Conservation (phyloP, 2,888 invertebrate species). For the Vesta saturnalis region DNA sequence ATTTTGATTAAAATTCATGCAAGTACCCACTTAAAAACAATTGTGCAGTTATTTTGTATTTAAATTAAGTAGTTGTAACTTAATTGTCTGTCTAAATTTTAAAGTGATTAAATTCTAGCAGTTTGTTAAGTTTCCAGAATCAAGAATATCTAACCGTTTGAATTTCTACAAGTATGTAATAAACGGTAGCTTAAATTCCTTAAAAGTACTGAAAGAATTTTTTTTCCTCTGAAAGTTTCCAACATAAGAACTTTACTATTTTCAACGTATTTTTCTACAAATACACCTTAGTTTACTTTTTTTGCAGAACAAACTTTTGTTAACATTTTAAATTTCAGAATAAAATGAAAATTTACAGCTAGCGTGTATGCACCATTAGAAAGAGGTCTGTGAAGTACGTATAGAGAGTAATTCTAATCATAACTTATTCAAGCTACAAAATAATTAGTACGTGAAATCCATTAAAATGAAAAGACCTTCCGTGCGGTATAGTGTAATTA, state of each 20-base stretch:
- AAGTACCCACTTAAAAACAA: slow-evolving; percentile 1
- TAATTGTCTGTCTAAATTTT: background rate
- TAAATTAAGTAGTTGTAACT: background rate
- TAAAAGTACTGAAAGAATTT: background rate
- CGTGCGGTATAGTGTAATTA: background rate
- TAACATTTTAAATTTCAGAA: too few species aligned
- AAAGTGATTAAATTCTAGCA: background rate
- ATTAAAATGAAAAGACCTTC: background rate
- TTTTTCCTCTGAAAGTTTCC: too few species aligned
- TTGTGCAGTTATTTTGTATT: slow-evolving; percentile 5
- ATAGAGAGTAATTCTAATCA: background rate
- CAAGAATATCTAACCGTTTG: slow-evolving; percentile 1
- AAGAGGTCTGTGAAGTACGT: background rate
- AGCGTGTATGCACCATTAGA: too few species aligned
- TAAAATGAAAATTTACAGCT: too few species aligned
- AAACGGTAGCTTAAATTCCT: slow-evolving; percentile 1
- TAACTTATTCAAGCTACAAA: background rate
- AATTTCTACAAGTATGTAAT: background rate
- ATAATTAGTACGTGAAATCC: background rate
- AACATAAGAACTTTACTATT: background rate
- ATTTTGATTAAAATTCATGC: slow-evolving; percentile 5
- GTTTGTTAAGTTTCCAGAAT: background rate
- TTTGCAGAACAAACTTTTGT: too few species aligned
- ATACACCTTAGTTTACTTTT: background rate
- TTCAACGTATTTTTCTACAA: background rate